phyloP scores from a whole-genome alignment of 2,113 vertebrate genomes.

The Drymodes brunneopygia region DNA sequence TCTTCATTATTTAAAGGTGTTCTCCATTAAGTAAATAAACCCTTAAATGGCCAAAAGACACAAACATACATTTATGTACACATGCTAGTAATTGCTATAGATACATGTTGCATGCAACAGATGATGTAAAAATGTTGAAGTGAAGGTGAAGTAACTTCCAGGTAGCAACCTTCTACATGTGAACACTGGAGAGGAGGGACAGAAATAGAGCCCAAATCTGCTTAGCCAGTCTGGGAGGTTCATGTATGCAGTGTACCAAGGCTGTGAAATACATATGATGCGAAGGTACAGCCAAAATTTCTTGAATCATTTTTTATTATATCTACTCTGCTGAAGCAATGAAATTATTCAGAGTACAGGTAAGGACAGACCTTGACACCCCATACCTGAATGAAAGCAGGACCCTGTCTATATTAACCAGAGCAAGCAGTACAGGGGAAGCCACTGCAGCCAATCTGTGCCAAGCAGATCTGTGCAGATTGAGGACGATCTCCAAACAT shows the following conservation, averaged over 20 bases:
- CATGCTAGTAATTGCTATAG: neutral
- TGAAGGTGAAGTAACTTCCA: neutral
- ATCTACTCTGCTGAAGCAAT: neutral
- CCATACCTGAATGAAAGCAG: neutral
- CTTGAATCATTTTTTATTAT: neutral
- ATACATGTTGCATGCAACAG: neutral
- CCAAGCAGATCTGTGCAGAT: fast-evolving
- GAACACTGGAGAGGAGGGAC: neutral
- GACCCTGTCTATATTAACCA: neutral
- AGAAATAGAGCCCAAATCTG: neutral
- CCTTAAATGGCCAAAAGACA: neutral
- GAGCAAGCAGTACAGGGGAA: neutral
- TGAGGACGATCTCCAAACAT: neutral
- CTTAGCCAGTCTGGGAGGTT: neutral
- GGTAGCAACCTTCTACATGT: neutral
- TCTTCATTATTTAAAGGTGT: neutral
- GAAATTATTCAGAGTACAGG: neutral
- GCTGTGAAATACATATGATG: neutral
- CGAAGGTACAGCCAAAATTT: neutral
- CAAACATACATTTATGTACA: neutral
- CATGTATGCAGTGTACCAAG: neutral
- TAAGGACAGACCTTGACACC: neutral
- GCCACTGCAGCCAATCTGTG: neutral
- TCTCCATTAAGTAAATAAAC: neutral
- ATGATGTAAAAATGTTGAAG: neutral